Evolutionary conservation across 2,113 vertebrate genomes (phyloP), one percentile per base, ranked within the genome.

Genomic region (Perccottus glenii): DNA sequence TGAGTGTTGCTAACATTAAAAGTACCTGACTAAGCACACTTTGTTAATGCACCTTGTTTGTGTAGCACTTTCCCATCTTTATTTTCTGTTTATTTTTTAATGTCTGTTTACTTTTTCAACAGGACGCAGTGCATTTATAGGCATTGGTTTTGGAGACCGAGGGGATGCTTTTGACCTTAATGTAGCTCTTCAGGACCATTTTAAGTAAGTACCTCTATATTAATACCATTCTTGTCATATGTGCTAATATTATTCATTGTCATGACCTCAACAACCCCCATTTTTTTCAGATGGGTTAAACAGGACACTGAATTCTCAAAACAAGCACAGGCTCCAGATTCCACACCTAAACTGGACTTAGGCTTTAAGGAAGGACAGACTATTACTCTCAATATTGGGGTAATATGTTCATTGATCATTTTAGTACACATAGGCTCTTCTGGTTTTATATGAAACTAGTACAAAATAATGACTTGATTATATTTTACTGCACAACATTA

Each of bases 131-230:
- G 98, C 97, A 0, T 99, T 99, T 81, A 99, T 99, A 60, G 98
- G 97, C 71, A 94, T 99, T 56, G 98, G 98, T 47, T 99, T 99
- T 74, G 92, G 92, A 16, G 97, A 99, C 87, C 87, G 97, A 73
- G 96, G 97, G 11, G 98, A 99, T 78, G 94, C 97, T n/a, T 99
- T 99, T 70, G 98, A 99, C 90, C 99, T 99, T 87, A 99, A 98
- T 14, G 98, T 99, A 40, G 92, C 97, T 36, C 93, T 99, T 76
- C 98, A 99, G 89, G 96, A 99, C 87, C 98, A 99, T 83, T 99
- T 99, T 87, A 99, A 98, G 98, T 98, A 90, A 81, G 94, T 90
- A 68, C 19, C 48, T 42, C 14, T 42, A 62, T 16, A 27, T 16
- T 14, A 15, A 4, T 40, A 10, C 57, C 11, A 32, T 38, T 12